These are phyloP conservation scores for Blera fallax DNA, from an alignment of 2,888 invertebrate genomes.

Conservation along the genomic window DNA sequence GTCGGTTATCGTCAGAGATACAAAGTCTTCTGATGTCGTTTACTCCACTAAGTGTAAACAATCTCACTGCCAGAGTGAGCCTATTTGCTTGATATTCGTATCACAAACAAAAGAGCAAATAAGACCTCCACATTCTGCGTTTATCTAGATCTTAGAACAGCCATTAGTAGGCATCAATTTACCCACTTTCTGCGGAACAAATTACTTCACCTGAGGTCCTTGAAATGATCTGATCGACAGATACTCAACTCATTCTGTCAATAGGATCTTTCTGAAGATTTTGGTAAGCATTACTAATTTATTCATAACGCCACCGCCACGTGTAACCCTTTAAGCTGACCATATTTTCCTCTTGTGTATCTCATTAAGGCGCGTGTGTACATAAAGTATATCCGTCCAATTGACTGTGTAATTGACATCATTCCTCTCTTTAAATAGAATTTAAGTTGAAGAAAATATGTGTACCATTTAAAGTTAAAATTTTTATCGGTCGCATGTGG, in stretches of 20 bases:
- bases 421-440: conserved; percentile 34
- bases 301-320: not conserved
- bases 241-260: not conserved
- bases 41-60: too few species aligned
- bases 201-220: not conserved
- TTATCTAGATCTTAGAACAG: too few species aligned
- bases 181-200: not conserved
- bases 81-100: too few species aligned
- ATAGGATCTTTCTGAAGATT: not conserved
- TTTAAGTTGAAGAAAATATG: not conserved
- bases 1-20: too few species aligned
- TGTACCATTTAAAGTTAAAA: conserved; percentile 21
- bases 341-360: conserved; percentile 1
- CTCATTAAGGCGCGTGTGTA: not conserved
- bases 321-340: conserved; percentile 5
- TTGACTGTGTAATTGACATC: conserved; percentile 60
- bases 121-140: too few species aligned
- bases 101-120: too few species aligned
- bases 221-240: not conserved
- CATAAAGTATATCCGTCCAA: conserved; percentile 19
- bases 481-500: conserved; percentile 1
- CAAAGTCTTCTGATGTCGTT: too few species aligned
- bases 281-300: not conserved
- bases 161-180: not conserved
- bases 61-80: too few species aligned